Evolutionary conservation across 2,113 vertebrate species (phyloP).

Genomic region (Lipotes vexillifer): DNA sequence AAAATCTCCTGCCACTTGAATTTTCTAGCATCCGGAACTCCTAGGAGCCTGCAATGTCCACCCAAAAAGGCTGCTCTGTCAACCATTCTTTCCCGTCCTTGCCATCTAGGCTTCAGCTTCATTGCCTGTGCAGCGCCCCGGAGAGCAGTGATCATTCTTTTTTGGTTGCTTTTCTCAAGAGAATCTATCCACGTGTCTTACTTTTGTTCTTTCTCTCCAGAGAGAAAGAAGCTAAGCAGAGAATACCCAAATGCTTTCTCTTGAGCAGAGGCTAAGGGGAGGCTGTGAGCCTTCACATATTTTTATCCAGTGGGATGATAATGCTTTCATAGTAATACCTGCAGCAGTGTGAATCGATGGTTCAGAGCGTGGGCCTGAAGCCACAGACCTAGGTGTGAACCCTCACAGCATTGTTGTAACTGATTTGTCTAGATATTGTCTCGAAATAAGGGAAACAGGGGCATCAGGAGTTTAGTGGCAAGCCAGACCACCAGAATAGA

Average conservation of each 20-base stretch:
- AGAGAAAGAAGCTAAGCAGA: neutral
- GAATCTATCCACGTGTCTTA: neutral
- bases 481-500: neutral
- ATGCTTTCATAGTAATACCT: neutral
- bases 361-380: neutral
- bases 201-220: neutral
- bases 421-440: neutral
- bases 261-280: neutral
- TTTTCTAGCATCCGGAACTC: neutral
- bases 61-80: neutral
- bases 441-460: neutral
- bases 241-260: neutral
- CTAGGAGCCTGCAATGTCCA: neutral
- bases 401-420: neutral
- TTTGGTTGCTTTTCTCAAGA: neutral
- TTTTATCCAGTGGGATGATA: neutral
- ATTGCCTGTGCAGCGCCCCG: neutral
- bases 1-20: neutral
- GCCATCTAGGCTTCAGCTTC: neutral
- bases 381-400: neutral
- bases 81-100: neutral
- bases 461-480: neutral
- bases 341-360: neutral
- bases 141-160: neutral
- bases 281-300: neutral